Conservation (phyloP, 2,888 invertebrate genomes). For the Nasonovia ribisnigri region DNA sequence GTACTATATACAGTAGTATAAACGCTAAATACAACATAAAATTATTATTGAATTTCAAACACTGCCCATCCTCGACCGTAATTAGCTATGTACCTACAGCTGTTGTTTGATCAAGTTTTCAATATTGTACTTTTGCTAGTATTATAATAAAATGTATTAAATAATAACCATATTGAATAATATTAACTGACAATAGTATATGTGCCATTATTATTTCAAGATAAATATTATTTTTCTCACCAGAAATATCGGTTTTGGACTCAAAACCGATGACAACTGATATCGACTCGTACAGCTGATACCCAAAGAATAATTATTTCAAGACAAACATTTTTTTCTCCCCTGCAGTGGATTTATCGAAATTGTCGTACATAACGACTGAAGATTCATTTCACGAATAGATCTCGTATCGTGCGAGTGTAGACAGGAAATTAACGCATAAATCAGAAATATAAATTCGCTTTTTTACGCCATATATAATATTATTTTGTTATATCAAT, state of each 20-base stretch:
- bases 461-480: background rate
- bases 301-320: background rate
- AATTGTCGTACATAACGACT: background rate
- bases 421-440: constrained; percentile 47
- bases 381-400: background rate
- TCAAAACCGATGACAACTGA: background rate
- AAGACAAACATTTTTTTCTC: background rate
- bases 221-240: background rate
- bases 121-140: no score
- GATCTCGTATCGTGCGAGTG: background rate
- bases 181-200: no score
- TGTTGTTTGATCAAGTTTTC: no score
- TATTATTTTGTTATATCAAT: background rate
- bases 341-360: background rate
- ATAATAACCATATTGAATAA: no score
- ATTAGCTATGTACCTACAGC: no score
- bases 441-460: constrained; percentile 27
- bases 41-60: no score
- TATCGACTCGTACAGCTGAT: background rate
- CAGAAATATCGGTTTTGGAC: background rate
- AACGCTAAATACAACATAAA: no score
- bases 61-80: no score
- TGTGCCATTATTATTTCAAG: no score
- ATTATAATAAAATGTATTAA: no score
- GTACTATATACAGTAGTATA: no score